Conservation (phyloP, 2,797 vertebrate genomes). For the Brachyalestes nurse region DNA sequence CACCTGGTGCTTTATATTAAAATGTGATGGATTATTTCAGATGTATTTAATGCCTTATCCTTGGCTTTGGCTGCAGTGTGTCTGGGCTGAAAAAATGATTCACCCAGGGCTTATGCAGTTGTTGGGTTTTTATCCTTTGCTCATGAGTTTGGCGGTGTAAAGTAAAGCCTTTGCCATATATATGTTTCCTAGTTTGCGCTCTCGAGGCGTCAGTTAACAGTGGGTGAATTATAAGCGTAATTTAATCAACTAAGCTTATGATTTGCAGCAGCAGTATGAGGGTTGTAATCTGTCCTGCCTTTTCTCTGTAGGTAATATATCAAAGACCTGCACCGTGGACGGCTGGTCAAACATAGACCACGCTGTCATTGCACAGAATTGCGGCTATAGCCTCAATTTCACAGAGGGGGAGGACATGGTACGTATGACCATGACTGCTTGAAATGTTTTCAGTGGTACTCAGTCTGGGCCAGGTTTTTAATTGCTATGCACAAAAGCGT, state of each 20-base stretch:
- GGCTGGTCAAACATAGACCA: constrained; percentile 85
- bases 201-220: neutral
- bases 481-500: neutral
- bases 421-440: constrained; percentile 31
- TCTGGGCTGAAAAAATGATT: constrained; percentile 5
- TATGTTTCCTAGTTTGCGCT: neutral
- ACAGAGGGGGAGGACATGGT: constrained; percentile 67
- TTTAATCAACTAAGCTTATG: neutral
- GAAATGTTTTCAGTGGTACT: neutral
- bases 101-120: neutral
- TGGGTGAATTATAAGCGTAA: neutral
- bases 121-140: constrained; percentile 2
- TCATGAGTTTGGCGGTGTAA: neutral
- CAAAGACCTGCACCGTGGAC: constrained; percentile 83
- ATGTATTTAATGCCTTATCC: constrained; percentile 13
- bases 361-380: constrained; percentile 75
- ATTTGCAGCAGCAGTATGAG: neutral
- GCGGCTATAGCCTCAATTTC: constrained; percentile 81
- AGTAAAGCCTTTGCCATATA: neutral
- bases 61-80: constrained; percentile 5
- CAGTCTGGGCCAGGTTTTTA: neutral
- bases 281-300: constrained; percentile 28
- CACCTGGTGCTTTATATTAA: constrained; percentile 4
- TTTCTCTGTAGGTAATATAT: constrained; percentile 84
- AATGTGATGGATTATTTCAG: constrained; percentile 3